Evolutionary conservation across 2,888 invertebrate species (phyloP), one percentile per base, ranked within the genome.

Genomic region (Amphipyra berbera): DNA sequence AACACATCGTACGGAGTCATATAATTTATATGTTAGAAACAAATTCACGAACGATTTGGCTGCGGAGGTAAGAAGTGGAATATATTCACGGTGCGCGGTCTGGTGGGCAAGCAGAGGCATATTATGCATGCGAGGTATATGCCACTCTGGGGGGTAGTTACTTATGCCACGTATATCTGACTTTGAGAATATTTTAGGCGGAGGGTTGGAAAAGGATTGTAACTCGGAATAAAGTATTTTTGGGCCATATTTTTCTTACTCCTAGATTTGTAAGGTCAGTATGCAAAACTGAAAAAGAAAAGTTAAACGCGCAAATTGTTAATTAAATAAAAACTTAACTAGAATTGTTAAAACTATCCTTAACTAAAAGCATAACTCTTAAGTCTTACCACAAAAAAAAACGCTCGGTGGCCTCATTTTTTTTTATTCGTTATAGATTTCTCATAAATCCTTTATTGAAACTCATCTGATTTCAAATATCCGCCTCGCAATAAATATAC

Each of bases 11-110:
- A 86, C 86, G 86, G 88, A 90, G 93, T 94, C 95, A 93, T 94
- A 94, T 94, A 94, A 94, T 94, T 94, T 94, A 95, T 94, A 93
- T 94, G 91, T 93, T 90, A 89, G 89, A 85, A 92, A 93, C 93
- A 93, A 93, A 91, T 93, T 92, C 90, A 87, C 92, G 86, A 88
- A 88, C 92, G 93, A 93, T 94, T 95, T 93, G 89, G 82, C 30
- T 30, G 30, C 85, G 75, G 82, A 81, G 79, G 82, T 73, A 84
- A 81, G 82, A 81, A 77, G 76, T 73, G 77, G 75, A 79, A 85
- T 82, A 84, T 86, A 83, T 85, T 84, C 82, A 79, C 72, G 81
- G 72, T 65, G 68, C 21, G 68, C 65, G 78, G 73, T 76, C 65
- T 69, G 68, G 63, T 67, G 78, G 78, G 73, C 76, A 70, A 68